phyloP scores from a whole-genome alignment of 2,888 invertebrate species.

The Cosmopolites sordidus region DNA sequence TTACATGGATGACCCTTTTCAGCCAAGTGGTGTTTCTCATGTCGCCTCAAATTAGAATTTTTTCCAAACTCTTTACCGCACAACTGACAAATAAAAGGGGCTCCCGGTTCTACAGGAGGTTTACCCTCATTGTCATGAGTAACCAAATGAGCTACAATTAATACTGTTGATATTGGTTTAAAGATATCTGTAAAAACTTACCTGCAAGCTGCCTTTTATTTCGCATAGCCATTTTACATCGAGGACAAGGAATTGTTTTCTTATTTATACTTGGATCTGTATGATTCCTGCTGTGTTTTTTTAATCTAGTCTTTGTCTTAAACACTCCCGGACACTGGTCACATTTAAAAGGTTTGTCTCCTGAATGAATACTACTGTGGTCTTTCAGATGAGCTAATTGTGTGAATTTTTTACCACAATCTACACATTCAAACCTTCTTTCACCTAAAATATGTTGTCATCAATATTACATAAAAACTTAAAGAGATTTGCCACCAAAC shows the following conservation, averaged over 20 bases:
- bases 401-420: constrained; percentile 41
- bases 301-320: constrained; percentile 41
- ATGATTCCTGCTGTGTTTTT: constrained; percentile 40
- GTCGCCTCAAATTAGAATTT: constrained; percentile 35
- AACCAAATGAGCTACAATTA: constrained; percentile 16
- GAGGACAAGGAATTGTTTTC: constrained; percentile 31
- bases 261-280: constrained; percentile 24
- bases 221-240: constrained; percentile 38
- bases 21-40: constrained; percentile 36
- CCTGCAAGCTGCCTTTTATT: constrained; percentile 36
- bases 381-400: constrained; percentile 44
- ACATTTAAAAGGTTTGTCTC: constrained; percentile 41
- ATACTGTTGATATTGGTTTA: not conserved
- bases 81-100: constrained; percentile 37
- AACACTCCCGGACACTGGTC: constrained; percentile 41
- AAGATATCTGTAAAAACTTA: constrained; percentile 5
- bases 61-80: constrained; percentile 40
- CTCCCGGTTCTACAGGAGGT: not conserved
- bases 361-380: constrained; percentile 42
- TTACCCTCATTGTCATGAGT: constrained; percentile 25
- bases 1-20: constrained; percentile 37
- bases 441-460: constrained; percentile 28
- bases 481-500: not conserved
- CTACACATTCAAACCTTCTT: constrained; percentile 39
- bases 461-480: too few species aligned